Conservation (phyloP, 2,113 vertebrate species). For the Lamprologus ornatipinnis region DNA sequence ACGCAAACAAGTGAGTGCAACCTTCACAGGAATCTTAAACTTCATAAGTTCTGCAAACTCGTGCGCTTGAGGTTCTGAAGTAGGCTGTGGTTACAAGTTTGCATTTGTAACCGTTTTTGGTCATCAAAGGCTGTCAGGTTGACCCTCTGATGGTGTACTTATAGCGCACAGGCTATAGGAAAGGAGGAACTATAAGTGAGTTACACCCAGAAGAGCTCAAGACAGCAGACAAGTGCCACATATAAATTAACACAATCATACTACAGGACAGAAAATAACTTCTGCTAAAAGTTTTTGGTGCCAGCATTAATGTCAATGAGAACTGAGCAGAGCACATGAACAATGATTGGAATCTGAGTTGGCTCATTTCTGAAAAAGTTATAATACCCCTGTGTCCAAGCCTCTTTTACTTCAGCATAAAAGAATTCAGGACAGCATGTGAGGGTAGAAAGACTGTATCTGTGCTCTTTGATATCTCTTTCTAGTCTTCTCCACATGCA, state of each 20-base stretch:
- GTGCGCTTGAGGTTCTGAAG: background rate
- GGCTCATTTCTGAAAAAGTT: background rate
- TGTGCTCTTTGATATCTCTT: background rate
- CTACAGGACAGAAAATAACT: background rate
- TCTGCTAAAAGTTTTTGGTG: background rate
- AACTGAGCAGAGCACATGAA: background rate
- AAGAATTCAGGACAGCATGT: background rate
- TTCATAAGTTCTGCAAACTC: background rate
- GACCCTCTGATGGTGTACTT: background rate
- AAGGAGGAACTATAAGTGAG: constrained; percentile 4
- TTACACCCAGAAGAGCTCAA: background rate
- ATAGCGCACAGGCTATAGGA: background rate
- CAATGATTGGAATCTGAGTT: background rate
- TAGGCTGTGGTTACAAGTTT: background rate
- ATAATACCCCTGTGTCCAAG: background rate
- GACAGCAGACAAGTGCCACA: background rate
- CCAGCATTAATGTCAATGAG: background rate
- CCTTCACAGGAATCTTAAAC: background rate
- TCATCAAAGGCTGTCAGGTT: background rate
- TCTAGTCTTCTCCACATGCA: background rate
- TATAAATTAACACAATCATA: background rate
- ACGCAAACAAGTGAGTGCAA: background rate
- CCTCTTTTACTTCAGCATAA: background rate
- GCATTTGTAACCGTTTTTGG: background rate
- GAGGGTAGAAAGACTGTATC: background rate